phyloP scores from a whole-genome alignment of 2,888 invertebrate species.

The Dryobota labecula region DNA sequence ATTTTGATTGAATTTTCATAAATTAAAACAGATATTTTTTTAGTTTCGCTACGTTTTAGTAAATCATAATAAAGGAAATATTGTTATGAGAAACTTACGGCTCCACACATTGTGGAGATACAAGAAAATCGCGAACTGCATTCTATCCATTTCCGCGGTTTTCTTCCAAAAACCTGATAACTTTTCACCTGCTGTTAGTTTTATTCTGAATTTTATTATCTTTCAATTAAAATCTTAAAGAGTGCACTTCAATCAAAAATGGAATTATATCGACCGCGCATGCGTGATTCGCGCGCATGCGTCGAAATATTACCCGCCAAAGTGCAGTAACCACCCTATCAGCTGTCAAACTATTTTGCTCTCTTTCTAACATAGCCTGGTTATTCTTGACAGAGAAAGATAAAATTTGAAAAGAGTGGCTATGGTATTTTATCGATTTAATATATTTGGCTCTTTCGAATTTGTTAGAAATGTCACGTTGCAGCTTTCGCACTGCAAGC shows the following conservation, averaged over 20 bases:
- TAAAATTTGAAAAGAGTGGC: not conserved
- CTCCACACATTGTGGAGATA: conserved; percentile 30
- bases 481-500: conserved; percentile 24
- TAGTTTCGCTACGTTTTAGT: not conserved
- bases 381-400: conserved; percentile 6
- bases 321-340: conserved; percentile 34
- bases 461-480: conserved; percentile 13
- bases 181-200: no score
- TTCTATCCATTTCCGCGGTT: conserved; percentile 6
- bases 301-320: conserved; percentile 31
- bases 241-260: conserved; percentile 16
- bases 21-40: not conserved
- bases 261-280: conserved; percentile 59
- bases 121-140: conserved; percentile 36
- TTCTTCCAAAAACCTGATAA: not conserved
- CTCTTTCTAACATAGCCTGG: conserved; percentile 15
- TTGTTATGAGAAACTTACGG: conserved; percentile 11
- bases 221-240: not conserved
- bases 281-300: conserved; percentile 62
- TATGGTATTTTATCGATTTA: conserved; percentile 5
- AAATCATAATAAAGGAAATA: not conserved
- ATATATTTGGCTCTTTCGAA: not conserved
- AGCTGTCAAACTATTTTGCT: conserved; percentile 32
- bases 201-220: not conserved
- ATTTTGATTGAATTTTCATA: not conserved